Base-by-base conservation (phyloP, 1,140 invertebrate species). In the Whitmania pigra region DNA sequence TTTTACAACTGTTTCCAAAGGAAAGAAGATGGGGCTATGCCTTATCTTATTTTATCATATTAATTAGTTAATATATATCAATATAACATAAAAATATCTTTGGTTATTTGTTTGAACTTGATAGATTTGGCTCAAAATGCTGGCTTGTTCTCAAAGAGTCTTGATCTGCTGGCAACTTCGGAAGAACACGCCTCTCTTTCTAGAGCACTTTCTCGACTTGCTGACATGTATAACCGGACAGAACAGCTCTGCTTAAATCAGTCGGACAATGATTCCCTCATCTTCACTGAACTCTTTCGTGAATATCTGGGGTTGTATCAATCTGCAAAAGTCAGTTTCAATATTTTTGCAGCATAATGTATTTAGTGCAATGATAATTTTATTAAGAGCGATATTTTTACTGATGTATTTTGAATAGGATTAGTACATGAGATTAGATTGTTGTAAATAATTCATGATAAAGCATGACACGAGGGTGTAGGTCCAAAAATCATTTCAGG, bases 141-240 rank as follows among this genome's bases (percentile, higher is more conserved):
- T 13, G 90, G 89, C 70, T 82, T 86, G 55, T 89, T 96, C 79
- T 89, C 91, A 63, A 91, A 93, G 81, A 91, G 90, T 69, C 86
- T 90, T 29, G 93, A 94, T 0, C 89, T 97, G 83, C 83, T 98
- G 15, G 92, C 93, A 75, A 93, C 91, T 75, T 91, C 92, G 70
- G 96, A 99, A 83, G 93, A 97, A 77, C 93, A 97, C 78, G 92
- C 92, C 60, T 89, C 91, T 2, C 86, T 99, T 0, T 94, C 93
- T 2, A 85, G 92, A 57, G 92, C 92, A 49, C 83, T 98, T 25
- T 90, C 92, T n/a, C 90, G 95, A 81, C 82, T 97, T 36, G 90
- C 94, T 11, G 94, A 97, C 80, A 89, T 93, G 20, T 89, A 94
- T 79, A 91, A 94, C 82, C 91, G 90, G 82, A 86, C 97, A 22